Percentiles rank a stretch among this genome's conserved stretches.
Conservation (phyloP, 1,140 invertebrate genomes). For the Oedothorax gibbosus region DNA sequence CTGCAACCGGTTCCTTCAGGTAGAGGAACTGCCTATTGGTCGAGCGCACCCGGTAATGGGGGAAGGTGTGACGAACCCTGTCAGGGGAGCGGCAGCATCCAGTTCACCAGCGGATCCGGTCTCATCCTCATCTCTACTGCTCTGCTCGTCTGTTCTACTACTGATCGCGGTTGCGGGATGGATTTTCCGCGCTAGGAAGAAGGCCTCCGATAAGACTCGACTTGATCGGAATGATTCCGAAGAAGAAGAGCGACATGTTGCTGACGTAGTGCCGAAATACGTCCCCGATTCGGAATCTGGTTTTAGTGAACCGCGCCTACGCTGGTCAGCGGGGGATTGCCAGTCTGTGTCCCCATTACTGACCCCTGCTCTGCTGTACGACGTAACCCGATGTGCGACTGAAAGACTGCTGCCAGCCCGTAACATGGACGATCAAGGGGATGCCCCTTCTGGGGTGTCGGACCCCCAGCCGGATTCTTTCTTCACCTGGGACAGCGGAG, state of each 20-base stretch:
- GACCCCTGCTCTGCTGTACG: background rate
- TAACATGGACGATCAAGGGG: background rate
- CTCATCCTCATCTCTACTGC: slow-evolving; percentile 3
- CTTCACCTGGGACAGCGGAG: slow-evolving; percentile 59
- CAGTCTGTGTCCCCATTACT: slow-evolving; percentile 30
- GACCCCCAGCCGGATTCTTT: slow-evolving; percentile 43
- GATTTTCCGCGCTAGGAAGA: too few relatives aligned
- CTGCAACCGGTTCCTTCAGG: slow-evolving; percentile 53
- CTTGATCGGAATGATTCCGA: too few relatives aligned
- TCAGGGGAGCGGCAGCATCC: slow-evolving; percentile 43
- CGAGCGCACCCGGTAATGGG: slow-evolving; percentile 52
- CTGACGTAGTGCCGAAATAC: background rate
- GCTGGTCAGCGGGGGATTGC: slow-evolving; percentile 23
- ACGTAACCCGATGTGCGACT: background rate
- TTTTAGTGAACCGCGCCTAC: slow-evolving; percentile 41
- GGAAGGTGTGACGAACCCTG: slow-evolving; percentile 59
- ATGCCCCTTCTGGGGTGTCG: slow-evolving; percentile 6
- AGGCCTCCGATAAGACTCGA: too few relatives aligned
- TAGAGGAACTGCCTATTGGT: slow-evolving; percentile 32
- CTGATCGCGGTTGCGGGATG: too few relatives aligned
- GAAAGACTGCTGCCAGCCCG: background rate
- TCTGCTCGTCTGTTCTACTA: too few relatives aligned
- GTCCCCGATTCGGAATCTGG: background rate
- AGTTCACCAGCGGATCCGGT: slow-evolving; percentile 34
- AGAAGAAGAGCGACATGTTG: too few relatives aligned